phyloP scores from a whole-genome alignment of 2,113 vertebrate genomes.

The Coracopsis vasa region DNA sequence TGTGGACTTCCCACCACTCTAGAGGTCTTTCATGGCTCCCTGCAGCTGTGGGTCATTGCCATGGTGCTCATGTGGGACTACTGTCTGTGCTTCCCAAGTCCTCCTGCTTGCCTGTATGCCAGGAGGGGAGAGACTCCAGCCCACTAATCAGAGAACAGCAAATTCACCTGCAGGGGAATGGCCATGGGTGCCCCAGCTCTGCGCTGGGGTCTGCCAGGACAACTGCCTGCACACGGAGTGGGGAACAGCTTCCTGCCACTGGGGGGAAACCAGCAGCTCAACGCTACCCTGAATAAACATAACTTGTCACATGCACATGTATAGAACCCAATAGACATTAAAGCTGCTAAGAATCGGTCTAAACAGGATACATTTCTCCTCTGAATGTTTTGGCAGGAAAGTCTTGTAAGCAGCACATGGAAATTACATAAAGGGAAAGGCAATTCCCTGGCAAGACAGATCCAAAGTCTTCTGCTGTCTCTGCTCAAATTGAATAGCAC shows the following conservation, averaged over 20 bases:
- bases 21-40: neutral
- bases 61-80: neutral
- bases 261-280: neutral
- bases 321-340: neutral
- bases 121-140: neutral
- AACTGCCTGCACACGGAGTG: neutral
- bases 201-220: neutral
- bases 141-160: accelerated
- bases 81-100: neutral
- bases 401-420: neutral
- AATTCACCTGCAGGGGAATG: neutral
- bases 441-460: neutral
- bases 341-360: neutral
- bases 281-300: accelerated
- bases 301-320: neutral
- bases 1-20: neutral
- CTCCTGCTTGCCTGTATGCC: neutral
- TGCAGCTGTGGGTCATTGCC: accelerated
- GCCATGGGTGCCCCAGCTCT: neutral
- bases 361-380: neutral
- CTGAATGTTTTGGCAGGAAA: neutral
- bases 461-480: neutral
- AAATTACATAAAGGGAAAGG: neutral
- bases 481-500: neutral
- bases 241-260: neutral